phyloP scores from a whole-genome alignment of 37 sponge, comb jelly and placozoan species.

The Dysidea cf. avara region DNA sequence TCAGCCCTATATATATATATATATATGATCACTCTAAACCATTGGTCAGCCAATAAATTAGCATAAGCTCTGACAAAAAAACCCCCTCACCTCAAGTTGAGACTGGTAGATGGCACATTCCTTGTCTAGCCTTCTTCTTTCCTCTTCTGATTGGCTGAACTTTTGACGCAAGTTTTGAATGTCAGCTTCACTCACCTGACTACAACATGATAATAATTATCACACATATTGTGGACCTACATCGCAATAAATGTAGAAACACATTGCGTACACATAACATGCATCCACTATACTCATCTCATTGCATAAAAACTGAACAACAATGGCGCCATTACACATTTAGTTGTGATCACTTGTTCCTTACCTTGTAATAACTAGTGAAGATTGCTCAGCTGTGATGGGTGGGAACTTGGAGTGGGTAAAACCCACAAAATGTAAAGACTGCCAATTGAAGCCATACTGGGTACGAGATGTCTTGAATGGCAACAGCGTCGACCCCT shows the following conservation, averaged over 20 bases:
- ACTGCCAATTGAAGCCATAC: slow-evolving; percentile 55
- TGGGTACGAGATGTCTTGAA: neutral
- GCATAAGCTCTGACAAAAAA: too few relatives aligned
- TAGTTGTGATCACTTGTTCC: neutral
- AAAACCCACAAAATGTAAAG: slow-evolving; percentile 90
- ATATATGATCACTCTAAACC: neutral
- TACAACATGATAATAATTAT: too few relatives aligned
- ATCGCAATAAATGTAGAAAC: neutral
- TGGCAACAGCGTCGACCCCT: slow-evolving; percentile 5
- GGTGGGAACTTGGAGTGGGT: slow-evolving; percentile 56
- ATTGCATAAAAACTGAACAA: neutral
- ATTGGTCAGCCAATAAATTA: too few relatives aligned
- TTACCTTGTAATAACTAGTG: neutral
- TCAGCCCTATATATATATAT: too few relatives aligned
- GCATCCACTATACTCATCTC: neutral
- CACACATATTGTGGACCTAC: too few relatives aligned
- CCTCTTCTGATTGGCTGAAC: slow-evolving; percentile 4
- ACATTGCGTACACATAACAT: too few relatives aligned
- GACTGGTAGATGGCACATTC: slow-evolving; percentile 57
- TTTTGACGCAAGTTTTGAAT: too few relatives aligned
- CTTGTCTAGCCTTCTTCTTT: slow-evolving; percentile 39
- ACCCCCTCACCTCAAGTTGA: slow-evolving; percentile 63
- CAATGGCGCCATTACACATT: neutral
- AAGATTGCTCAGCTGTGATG: neutral
- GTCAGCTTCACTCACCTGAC: too few relatives aligned